Evolutionary conservation across 23 tunicate species (phyloP), one percentile per base, ranked within the genome.

Genomic region (Botrylloides violaceus): DNA sequence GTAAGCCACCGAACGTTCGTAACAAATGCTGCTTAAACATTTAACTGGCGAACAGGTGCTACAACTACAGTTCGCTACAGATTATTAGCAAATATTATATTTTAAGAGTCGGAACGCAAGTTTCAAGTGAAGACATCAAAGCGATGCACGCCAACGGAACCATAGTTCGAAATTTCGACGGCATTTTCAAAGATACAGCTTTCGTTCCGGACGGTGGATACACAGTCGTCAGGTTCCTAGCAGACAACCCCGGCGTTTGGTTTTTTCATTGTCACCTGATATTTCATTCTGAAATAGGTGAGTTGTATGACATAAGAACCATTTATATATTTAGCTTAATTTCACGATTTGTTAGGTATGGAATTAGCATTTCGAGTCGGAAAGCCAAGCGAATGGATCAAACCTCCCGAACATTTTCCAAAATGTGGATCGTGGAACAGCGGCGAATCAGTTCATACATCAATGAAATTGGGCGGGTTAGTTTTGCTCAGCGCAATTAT

Each of bases 171-270:
- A 66, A 79, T 26, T 43, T 85, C 25, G 70, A 83, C 49, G 72
- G 83, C 1, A 78, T 81, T 15, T 56, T 76, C 71, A 95, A 95
- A 62, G 95, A 95, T 58, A 81, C 96, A 31, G 88, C 87, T 27
- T 77, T 95, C 32, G 56, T 95, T 24, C 99, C 99, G 32, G 99
- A 90, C 38, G 96, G 95, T 1, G 99, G 99, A 0, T 95, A 82
- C 80, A 43, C 79, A n/a, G 74, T 95, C 3, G 48, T 79, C 22
- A 70, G 99, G 6, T 95, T 95, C 61, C 4, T 65, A 9, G 72
- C 87, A 21, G 86, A 79, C 23, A 95, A 95, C 63, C 96, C 99
- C 0, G 99, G 99, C 1, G 82, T 79, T 36, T 95, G 99, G 99
- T 36, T 84, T 33, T 83, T 95, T 32, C 99, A 95, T 34, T 95